A percentile compares a stretch with the other conserved stretches of the same genome.
These are phyloP conservation scores for Athene cunicularia DNA, from an alignment of 2,113 vertebrate genomes.

Conservation along the genomic window DNA sequence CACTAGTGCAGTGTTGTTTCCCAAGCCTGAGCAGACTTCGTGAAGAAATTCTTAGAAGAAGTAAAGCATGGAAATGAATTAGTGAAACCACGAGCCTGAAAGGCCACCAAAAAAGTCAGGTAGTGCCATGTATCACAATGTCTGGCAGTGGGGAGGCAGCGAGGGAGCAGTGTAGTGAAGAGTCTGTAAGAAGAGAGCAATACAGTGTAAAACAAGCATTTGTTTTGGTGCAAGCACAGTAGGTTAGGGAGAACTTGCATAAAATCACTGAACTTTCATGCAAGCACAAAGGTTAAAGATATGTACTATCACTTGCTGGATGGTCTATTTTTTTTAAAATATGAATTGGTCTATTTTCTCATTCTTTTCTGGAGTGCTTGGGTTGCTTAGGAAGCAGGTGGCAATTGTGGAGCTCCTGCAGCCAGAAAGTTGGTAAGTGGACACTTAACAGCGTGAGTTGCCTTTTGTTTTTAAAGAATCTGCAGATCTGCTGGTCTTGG, in stretches of 20 bases:
- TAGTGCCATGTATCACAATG: not conserved
- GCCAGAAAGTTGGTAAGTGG: not conserved
- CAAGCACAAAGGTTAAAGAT: not conserved
- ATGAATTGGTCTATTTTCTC: not conserved
- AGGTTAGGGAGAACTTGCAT: not conserved
- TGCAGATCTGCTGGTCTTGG: not conserved
- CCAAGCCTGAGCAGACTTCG: not conserved
- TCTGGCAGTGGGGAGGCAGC: not conserved
- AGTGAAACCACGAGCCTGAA: not conserved
- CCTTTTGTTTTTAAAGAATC: not conserved
- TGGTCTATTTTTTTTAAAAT: not conserved
- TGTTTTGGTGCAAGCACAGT: not conserved
- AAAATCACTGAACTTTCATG: not conserved
- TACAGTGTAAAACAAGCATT: not conserved
- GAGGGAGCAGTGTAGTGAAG: not conserved
- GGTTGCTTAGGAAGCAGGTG: not conserved
- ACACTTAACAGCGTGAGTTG: not conserved
- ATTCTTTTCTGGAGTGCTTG: not conserved
- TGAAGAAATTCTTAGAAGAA: not conserved
- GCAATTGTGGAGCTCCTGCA: not conserved
- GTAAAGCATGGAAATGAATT: slow-evolving; percentile 1
- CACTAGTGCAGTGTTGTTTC: not conserved
- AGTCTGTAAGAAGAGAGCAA: not conserved
- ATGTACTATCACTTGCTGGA: not conserved
- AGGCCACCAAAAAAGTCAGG: not conserved